Evolutionary conservation across 2,888 invertebrate species (phyloP), one percentile per base, ranked within the genome.

Genomic region (Rhamphomyia laevipes): DNA sequence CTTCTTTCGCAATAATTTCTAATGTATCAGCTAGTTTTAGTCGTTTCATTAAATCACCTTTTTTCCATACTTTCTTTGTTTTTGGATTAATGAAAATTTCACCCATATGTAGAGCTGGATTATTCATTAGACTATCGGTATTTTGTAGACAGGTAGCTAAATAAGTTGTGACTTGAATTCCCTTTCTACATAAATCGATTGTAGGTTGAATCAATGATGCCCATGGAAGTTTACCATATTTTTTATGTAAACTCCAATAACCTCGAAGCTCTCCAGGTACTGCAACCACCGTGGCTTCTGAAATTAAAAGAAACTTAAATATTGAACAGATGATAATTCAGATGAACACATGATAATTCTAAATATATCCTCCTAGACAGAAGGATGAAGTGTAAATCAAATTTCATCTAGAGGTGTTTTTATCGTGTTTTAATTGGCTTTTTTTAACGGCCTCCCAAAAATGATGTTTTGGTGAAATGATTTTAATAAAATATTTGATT

Each of bases 191-290:
- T 23, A 95, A 70, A 35, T 82, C 73, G 44, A 89, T 89, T 1
- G 86, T 77, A 0, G 92, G 92, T 54, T 77, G 68, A 53, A 96
- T 81, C 18, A 96, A 72, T 0, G 81, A 78, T 42, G 68, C 68
- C 95, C 95, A 96, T 0, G 79, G 76, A 45, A 93, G 70, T 52
- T 74, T 76, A 1, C 92, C 91, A 63, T 82, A 89, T 55, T 70
- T 72, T 55, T 78, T 68, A 69, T 90, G 80, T 33, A 89, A 79
- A 50, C 75, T 80, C 77, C 84, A 84, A 66, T 90, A 90, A 2
- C 95, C 95, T 49, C 77, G 73, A 15, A 95, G 67, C 69, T 94
- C 94, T 11, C 92, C 92, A 0, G 95, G 94, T n/a, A 95, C 84
- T 13, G 84, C 95, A 13, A 86, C 77, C 0, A 91, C 77, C 23